Evolutionary conservation across 2,797 vertebrate species (phyloP), one percentile per base, ranked within the genome.

Genomic region (Mormyrus hasselquistii): DNA sequence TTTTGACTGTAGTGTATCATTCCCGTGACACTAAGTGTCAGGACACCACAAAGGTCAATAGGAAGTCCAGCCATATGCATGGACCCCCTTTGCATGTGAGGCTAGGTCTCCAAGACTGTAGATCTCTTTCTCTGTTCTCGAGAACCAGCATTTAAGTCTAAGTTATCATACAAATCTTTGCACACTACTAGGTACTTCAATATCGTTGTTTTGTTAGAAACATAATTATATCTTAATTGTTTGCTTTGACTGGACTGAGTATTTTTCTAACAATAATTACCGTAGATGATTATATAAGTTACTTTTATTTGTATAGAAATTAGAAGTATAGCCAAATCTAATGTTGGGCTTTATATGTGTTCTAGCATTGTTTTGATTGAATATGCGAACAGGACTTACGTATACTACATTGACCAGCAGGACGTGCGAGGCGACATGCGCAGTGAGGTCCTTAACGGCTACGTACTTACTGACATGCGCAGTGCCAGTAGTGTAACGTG

Each of bases 351-450:
- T 82, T 9, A 47, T 82, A 47, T 82, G 16, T n/a, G 38, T 8
- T 2, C 38, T 41, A 44, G 73, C 16, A 38, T 38, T 82, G 41
- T 19, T 22, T n/a, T 3, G 76, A 82, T 47, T 82, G 38, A 82
- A 47, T 44, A 10, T 79, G 76, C 29, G 29, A 38, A 73, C 65
- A 73, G 29, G 41, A 47, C 16, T 16, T 82, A 4, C 41, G 6
- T 85, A 4, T 52, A 94, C 94, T 93, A 90, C 93, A 86, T 55
- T 89, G 82, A 85, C 95, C 95, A 93, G 8, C 86, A 92, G 91
- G 1, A 93, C 19, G 69, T 89, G 88, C 91, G 5, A 52, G 2
- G 2, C 9, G 16, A 25, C 85, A 53, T 52, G 76, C 76, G 84
- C 49, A 49, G 49, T 85, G 49, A 50, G 49, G 44, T 52, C 22